A percentile compares a stretch with the other conserved stretches of the same genome.
These are phyloP conservation scores for Eueides isabella DNA, from an alignment of 1,140 invertebrate species.

Conservation along the genomic window DNA sequence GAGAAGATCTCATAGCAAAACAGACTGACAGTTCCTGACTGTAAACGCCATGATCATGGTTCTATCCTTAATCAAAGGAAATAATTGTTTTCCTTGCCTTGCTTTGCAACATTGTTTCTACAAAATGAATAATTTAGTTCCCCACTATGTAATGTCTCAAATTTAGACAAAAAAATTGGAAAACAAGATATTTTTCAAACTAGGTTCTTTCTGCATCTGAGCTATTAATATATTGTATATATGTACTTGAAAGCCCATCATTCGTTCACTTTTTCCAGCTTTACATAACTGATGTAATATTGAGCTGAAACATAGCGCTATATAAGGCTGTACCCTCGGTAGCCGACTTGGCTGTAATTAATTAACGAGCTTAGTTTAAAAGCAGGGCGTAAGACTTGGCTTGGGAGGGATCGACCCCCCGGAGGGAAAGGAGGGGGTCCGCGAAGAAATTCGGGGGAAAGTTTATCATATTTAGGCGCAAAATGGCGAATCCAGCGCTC, in stretches of 20 bases:
- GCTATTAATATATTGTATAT: too few species aligned
- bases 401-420: constrained; percentile 56
- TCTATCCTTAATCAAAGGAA: not conserved
- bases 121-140: not conserved
- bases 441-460: constrained; percentile 80
- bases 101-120: not conserved
- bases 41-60: not conserved
- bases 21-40: too few species aligned
- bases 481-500: constrained; percentile 81
- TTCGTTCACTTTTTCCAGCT: constrained; percentile 22
- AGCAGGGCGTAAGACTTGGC: constrained; percentile 80
- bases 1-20: too few species aligned
- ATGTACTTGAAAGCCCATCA: not conserved
- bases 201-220: not conserved
- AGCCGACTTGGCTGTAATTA: constrained; percentile 80
- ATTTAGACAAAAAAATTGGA: not conserved
- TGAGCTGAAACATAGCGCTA: constrained; percentile 75
- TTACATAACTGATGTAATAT: constrained; percentile 58
- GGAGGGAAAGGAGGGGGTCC: constrained; percentile 62
- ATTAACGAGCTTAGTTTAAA: constrained; percentile 83
- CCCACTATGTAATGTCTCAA: not conserved
- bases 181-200: not conserved
- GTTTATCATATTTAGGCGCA: constrained; percentile 83
- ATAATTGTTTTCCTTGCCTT: not conserved
- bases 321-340: constrained; percentile 72